Conservation (phyloP, 2,113 vertebrate genomes). For the Lutjanus erythropterus region DNA sequence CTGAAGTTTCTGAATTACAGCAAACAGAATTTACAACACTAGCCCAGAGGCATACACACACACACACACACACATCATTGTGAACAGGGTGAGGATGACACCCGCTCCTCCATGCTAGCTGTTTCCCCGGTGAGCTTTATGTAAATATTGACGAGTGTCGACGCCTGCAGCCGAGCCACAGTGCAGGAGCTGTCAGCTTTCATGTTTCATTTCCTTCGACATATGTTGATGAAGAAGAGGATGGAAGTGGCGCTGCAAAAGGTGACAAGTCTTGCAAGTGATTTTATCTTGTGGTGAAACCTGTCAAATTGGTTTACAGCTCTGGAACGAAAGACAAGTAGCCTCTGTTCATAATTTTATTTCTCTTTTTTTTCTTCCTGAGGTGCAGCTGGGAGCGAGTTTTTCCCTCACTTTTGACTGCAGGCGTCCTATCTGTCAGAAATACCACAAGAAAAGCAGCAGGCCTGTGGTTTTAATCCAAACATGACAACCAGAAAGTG, state of each 20-base stretch:
- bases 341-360: background rate
- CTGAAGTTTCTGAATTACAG: conserved; percentile 38
- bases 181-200: conserved; percentile 52
- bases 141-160: conserved; percentile 72
- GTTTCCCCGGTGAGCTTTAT: conserved; percentile 60
- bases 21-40: conserved; percentile 22
- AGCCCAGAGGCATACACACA: conserved; percentile 17
- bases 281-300: conserved; percentile 31
- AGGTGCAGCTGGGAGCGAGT: background rate
- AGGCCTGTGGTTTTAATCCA: background rate
- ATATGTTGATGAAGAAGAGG: conserved; percentile 48
- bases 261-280: conserved; percentile 30
- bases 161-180: conserved; percentile 36
- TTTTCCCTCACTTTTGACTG: background rate
- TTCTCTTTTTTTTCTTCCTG: background rate
- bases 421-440: background rate
- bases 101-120: conserved; percentile 26
- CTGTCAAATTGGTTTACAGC: background rate
- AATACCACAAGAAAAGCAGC: background rate
- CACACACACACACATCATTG: conserved; percentile 23
- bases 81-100: conserved; percentile 46
- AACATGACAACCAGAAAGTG: background rate
- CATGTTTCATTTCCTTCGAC: conserved; percentile 64
- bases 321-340: background rate
- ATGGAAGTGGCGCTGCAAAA: conserved; percentile 36